These are phyloP conservation scores for Hirudo medicinalis DNA, from an alignment of 1,140 invertebrate genomes.

Conservation along the genomic window DNA sequence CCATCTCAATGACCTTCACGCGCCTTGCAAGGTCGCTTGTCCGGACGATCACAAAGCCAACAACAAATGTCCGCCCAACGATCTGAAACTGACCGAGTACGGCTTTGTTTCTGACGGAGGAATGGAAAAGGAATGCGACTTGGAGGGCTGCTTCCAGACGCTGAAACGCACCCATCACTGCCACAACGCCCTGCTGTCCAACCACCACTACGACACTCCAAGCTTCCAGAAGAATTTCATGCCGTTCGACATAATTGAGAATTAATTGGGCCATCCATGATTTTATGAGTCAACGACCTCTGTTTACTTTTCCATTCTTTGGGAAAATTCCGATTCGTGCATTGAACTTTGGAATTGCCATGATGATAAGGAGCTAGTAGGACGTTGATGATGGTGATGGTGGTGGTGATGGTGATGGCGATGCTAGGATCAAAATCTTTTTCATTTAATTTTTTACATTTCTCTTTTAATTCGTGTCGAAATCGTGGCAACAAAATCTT, in stretches of 20 bases:
- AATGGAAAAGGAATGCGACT: background rate
- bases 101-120: background rate
- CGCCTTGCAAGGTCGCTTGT: background rate
- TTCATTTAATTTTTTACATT: no score
- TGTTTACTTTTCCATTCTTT: no score
- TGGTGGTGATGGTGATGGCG: no score
- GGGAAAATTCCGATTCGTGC: no score
- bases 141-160: background rate
- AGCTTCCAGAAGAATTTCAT: background rate
- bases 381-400: no score
- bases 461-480: no score
- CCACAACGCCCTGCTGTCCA: background rate
- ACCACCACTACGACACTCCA: background rate
- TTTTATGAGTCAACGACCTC: no score
- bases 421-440: no score
- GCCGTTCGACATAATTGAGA: constrained; percentile 7
- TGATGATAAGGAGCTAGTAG: no score
- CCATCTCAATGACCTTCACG: background rate
- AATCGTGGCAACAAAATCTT: no score
- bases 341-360: no score
- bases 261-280: background rate
- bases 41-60: background rate
- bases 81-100: background rate
- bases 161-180: background rate
- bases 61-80: background rate